Evolutionary conservation across 2,888 invertebrate species (phyloP).

Genomic region (Erebia ligea): DNA sequence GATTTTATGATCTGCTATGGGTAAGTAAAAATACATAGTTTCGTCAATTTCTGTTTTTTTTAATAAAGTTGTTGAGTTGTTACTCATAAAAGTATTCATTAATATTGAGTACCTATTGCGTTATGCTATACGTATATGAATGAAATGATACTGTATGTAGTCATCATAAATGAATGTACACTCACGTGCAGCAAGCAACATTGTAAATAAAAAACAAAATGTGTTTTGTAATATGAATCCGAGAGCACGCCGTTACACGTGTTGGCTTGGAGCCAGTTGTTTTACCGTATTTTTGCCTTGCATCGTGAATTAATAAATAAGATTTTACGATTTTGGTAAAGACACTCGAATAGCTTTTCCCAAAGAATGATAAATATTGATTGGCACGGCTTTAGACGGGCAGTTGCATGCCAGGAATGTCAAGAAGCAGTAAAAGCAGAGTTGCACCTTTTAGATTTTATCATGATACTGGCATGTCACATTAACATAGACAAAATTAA

Average conservation of each 20-base stretch:
- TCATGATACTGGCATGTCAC: too few relatives aligned
- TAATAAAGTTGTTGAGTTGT: neutral
- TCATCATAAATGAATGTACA: conserved; percentile 23
- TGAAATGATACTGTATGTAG: conserved; percentile 11
- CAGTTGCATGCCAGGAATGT: neutral
- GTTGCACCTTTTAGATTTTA: too few relatives aligned
- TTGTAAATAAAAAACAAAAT: conserved; percentile 49
- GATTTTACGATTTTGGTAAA: conserved; percentile 28
- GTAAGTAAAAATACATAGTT: neutral
- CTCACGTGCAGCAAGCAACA: conserved; percentile 27
- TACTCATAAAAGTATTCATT: neutral
- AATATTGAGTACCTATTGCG: conserved; percentile 10
- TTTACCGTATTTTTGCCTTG: conserved; percentile 32
- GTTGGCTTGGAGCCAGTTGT: conserved; percentile 58
- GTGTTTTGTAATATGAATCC: conserved; percentile 58
- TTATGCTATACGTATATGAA: conserved; percentile 1
- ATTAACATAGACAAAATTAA: too few relatives aligned
- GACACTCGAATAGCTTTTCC: conserved; percentile 24
- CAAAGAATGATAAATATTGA: conserved; percentile 10
- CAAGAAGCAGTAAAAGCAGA: neutral
- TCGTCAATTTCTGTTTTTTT: neutral
- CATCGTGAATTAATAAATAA: conserved; percentile 31
- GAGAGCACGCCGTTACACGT: conserved; percentile 48
- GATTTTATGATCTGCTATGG: too few relatives aligned
- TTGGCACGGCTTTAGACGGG: neutral